Evolutionary conservation across 1,140 invertebrate species (phyloP).

Genomic region (Papilio glaucus): DNA sequence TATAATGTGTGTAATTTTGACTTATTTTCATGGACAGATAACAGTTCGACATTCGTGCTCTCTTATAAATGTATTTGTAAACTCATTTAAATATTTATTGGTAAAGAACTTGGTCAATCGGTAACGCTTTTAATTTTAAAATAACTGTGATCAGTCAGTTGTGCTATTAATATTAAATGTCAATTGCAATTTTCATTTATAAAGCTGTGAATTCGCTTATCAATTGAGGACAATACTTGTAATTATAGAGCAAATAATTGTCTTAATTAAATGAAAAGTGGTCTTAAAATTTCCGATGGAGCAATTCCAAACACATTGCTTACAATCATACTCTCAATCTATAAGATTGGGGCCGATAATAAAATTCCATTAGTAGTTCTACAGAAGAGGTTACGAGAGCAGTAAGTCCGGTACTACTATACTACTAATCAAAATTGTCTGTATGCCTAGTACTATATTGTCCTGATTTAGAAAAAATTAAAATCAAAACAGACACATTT

Average conservation of each 20-base stretch:
- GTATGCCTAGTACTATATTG: too few relatives aligned
- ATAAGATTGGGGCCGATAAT: conserved; percentile 46
- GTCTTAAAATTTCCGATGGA: not conserved
- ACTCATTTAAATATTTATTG: not conserved
- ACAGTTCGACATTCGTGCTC: not conserved
- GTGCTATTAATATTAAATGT: conserved; percentile 15
- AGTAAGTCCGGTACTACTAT: conserved; percentile 51
- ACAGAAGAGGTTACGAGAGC: conserved; percentile 45
- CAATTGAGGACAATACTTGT: conserved; percentile 42
- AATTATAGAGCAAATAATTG: not conserved
- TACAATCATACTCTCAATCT: too few relatives aligned
- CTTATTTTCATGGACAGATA: not conserved
- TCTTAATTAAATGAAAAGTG: not conserved
- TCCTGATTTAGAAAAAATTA: too few relatives aligned
- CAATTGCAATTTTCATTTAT: conserved; percentile 5
- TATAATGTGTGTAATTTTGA: not conserved
- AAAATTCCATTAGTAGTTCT: conserved; percentile 51
- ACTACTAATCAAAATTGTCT: too few relatives aligned
- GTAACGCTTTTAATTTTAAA: conserved; percentile 11
- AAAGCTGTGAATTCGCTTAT: conserved; percentile 66
- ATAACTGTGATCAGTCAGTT: not conserved
- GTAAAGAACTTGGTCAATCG: conserved; percentile 14
- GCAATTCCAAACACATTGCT: not conserved
- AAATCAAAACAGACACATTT: too few relatives aligned
- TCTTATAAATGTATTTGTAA: too few relatives aligned